Evolutionary conservation across 2,113 vertebrate species (phyloP).

Genomic region (Geococcyx californianus): DNA sequence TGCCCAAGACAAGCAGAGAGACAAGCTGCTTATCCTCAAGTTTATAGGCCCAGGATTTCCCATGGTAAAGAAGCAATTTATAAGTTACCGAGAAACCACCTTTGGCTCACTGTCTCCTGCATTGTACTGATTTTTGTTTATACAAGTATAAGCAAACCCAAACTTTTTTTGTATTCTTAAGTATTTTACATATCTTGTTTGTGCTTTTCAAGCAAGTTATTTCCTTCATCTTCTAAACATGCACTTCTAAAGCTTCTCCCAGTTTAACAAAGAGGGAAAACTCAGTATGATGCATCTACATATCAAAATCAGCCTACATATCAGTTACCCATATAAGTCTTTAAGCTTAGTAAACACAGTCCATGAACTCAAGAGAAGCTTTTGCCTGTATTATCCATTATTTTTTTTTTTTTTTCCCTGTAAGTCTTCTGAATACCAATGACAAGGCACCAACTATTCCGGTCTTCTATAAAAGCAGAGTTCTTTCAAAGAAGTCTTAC

Average conservation of each 20-base stretch:
- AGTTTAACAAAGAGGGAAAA: background rate
- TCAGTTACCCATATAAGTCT: background rate
- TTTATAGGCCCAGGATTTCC: background rate
- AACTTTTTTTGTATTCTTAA: background rate
- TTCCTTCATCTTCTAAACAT: background rate
- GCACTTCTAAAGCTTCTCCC: background rate
- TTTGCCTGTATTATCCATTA: background rate
- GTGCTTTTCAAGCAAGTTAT: background rate
- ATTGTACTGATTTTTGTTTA: background rate
- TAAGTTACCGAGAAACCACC: background rate
- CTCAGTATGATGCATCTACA: background rate
- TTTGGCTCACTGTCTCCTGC: background rate
- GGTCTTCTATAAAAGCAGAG: background rate
- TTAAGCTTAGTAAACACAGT: background rate
- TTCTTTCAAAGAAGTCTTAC: background rate
- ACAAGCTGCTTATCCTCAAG: background rate
- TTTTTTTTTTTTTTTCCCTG: background rate
- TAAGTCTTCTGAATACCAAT: background rate
- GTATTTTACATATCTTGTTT: background rate
- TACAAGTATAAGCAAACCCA: background rate
- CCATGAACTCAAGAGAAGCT: background rate
- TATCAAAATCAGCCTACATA: no score
- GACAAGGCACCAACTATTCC: background rate
- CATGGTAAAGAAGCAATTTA: background rate
- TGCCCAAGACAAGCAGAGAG: background rate